Percentiles rank a stretch among this genome's conserved stretches.
phyloP scores from a whole-genome alignment of 2,797 vertebrate genomes.

The Helarctos malayanus region DNA sequence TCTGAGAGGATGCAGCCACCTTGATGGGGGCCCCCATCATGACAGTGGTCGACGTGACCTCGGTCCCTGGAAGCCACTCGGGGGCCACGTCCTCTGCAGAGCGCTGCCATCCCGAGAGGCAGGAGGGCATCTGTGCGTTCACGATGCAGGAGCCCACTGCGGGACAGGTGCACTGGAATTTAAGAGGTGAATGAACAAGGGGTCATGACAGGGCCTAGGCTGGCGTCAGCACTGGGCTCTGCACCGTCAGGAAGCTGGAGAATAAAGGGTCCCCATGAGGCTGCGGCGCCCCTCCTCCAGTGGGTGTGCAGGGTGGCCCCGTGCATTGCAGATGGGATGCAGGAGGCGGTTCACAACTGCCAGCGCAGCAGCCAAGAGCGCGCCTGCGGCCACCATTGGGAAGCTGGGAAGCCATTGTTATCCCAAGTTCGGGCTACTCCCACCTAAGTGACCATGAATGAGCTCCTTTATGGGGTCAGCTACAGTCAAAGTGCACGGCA shows the following conservation, averaged over 20 bases:
- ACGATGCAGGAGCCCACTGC: background rate
- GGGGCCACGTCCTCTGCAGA: background rate
- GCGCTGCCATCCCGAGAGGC: background rate
- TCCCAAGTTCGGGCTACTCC: too few relatives aligned
- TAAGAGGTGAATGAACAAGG: background rate
- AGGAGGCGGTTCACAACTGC: background rate
- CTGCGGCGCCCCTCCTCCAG: background rate
- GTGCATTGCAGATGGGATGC: background rate
- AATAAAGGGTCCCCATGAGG: background rate
- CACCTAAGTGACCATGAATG: too few relatives aligned
- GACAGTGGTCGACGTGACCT: background rate
- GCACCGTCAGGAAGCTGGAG: background rate
- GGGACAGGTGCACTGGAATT: slow-evolving; percentile 38
- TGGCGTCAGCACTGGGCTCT: background rate
- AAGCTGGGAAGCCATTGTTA: background rate
- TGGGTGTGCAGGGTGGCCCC: background rate
- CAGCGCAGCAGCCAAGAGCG: background rate
- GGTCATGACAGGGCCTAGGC: background rate
- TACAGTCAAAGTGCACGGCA: background rate
- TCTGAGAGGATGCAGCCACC: background rate
- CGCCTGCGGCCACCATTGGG: background rate
- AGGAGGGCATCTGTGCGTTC: background rate
- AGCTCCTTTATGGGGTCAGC: background rate
- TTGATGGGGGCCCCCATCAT: background rate
- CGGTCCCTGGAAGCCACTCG: background rate